Evolutionary conservation across 2,797 vertebrate species (phyloP).

Genomic region (Microctenopoma steveboyesi): DNA sequence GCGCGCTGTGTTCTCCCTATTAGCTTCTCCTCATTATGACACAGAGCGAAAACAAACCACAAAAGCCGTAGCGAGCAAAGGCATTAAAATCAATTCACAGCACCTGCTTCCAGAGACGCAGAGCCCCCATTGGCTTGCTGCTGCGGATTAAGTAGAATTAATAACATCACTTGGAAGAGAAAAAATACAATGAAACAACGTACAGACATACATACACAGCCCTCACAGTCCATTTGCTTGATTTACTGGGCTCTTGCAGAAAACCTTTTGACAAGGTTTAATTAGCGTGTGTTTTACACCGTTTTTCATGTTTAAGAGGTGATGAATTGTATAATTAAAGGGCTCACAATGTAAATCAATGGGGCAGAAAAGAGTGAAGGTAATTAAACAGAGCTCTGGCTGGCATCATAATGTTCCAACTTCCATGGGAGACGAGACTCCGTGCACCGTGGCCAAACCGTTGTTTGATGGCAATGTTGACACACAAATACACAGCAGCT

Average conservation of each 20-base stretch:
- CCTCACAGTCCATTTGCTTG: slow-evolving; percentile 46
- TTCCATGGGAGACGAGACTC: slow-evolving; percentile 58
- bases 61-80: slow-evolving; percentile 29
- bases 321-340: slow-evolving; percentile 95
- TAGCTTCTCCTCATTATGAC: slow-evolving; percentile 50
- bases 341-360: slow-evolving; percentile 90
- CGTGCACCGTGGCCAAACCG: slow-evolving; percentile 27
- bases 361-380: slow-evolving; percentile 83
- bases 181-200: slow-evolving; percentile 1
- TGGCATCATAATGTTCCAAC: slow-evolving; percentile 61
- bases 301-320: slow-evolving; percentile 92
- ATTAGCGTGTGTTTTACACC: slow-evolving; percentile 86
- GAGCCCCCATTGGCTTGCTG: slow-evolving; percentile 29
- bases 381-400: slow-evolving; percentile 85
- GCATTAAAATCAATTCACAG: slow-evolving; percentile 48
- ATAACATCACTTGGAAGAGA: slow-evolving; percentile 40
- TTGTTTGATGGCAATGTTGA: slow-evolving; percentile 52
- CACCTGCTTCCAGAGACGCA: slow-evolving; percentile 57
- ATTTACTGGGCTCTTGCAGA: slow-evolving; percentile 62
- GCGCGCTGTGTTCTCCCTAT: slow-evolving; percentile 33
- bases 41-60: slow-evolving; percentile 41
- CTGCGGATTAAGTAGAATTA: slow-evolving; percentile 59
- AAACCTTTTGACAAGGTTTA: slow-evolving; percentile 86
- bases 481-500: slow-evolving; percentile 24
- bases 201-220: slow-evolving; percentile 25